phyloP scores from a whole-genome alignment of 2,797 vertebrate genomes.

The Acanthurus leucopareius region DNA sequence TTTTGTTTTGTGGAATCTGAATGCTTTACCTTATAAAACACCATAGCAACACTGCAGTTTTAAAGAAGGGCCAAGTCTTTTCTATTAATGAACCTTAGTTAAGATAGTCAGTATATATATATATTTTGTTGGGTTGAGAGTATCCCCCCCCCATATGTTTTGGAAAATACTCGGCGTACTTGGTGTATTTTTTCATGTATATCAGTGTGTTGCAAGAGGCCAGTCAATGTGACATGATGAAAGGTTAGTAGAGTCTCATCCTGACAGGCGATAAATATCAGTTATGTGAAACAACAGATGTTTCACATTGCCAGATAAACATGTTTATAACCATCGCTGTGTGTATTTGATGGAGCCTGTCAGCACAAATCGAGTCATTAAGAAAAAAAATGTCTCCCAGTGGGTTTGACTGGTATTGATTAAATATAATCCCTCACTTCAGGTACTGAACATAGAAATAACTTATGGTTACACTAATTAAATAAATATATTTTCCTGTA shows the following conservation, averaged over 20 bases:
- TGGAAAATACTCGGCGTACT: background rate
- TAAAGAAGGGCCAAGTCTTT: background rate
- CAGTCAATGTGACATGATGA: constrained; percentile 27
- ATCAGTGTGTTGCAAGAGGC: constrained; percentile 34
- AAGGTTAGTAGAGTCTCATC: constrained; percentile 18
- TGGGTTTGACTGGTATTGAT: background rate
- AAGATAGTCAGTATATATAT: background rate
- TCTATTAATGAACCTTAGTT: background rate
- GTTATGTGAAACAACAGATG: constrained; percentile 20
- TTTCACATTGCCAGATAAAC: constrained; percentile 44
- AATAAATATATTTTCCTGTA: background rate
- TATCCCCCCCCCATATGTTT: background rate
- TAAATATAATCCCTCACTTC: background rate
- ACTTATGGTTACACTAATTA: background rate
- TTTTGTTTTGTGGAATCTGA: background rate
- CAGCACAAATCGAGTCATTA: constrained; percentile 15
- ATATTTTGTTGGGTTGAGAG: background rate
- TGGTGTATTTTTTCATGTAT: constrained; percentile 20
- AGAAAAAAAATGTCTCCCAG: constrained; percentile 4
- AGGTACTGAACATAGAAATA: background rate
- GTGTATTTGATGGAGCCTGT: constrained; percentile 2
- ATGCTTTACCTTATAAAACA: background rate
- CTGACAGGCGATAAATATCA: constrained; percentile 33
- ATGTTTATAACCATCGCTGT: constrained; percentile 42
- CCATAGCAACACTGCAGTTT: background rate